Conservation (phyloP, 2,113 vertebrate species). For the Mesocricetus auratus region DNA sequence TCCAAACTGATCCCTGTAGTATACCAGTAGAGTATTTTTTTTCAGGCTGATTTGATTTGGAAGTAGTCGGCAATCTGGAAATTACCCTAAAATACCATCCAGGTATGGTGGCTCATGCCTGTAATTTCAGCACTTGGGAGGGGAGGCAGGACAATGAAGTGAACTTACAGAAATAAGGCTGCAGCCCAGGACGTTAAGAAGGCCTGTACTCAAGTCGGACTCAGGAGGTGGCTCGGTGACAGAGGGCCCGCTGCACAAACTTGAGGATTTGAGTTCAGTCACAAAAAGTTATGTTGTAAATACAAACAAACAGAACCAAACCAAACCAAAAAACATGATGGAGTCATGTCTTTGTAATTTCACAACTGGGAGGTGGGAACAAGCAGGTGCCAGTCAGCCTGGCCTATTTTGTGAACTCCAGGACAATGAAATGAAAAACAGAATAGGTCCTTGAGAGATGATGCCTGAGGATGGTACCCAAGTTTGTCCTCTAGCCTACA, state of each 20-base stretch:
- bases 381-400: not conserved
- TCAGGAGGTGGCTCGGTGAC: not conserved
- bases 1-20: not conserved
- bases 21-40: too few relatives aligned
- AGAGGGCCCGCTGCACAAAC: not conserved
- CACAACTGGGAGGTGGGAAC: not conserved
- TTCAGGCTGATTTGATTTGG: not conserved
- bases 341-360: too few relatives aligned
- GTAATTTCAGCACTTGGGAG: not conserved
- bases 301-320: too few relatives aligned
- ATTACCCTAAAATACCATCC: not conserved
- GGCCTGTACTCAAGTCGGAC: not conserved
- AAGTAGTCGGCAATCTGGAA: not conserved
- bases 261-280: not conserved
- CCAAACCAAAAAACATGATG: too few relatives aligned
- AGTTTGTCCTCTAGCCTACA: not conserved
- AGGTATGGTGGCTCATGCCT: not conserved
- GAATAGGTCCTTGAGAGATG: not conserved
- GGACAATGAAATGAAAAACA: not conserved
- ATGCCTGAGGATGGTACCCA: not conserved
- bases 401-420: not conserved
- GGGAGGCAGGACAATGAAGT: not conserved
- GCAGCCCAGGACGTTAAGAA: not conserved
- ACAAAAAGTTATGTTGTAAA: not conserved
- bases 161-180: not conserved